A percentile compares a stretch with the other conserved stretches of the same genome.
Evolutionary conservation across 2,888 invertebrate genomes (phyloP).

Genomic region (Acanthosepion lycidas): DNA sequence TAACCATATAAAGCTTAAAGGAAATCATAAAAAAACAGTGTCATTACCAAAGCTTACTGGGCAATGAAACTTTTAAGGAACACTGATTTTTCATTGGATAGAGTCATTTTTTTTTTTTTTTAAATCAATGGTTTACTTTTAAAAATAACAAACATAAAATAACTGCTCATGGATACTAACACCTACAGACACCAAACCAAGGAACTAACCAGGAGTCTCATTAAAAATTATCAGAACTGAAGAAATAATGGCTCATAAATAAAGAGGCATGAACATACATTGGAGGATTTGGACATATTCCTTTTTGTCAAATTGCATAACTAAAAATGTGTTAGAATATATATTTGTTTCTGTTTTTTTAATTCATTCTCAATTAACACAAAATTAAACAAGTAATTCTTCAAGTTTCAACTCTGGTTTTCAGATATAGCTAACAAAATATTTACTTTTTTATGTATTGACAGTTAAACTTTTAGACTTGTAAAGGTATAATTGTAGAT

Average conservation of each 20-base stretch:
- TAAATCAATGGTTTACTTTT: neutral
- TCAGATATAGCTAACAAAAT: neutral
- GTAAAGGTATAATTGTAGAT: neutral
- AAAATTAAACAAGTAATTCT: neutral
- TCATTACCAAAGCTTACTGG: conserved; percentile 9
- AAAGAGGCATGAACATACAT: neutral
- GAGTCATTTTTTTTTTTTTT: conserved; percentile 7
- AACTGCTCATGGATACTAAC: conserved; percentile 12
- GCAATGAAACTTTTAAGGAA: conserved; percentile 22
- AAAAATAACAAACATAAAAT: conserved; percentile 33
- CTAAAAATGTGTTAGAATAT: neutral
- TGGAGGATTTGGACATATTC: neutral
- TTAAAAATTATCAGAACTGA: conserved; percentile 21
- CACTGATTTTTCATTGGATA: conserved; percentile 10
- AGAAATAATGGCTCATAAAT: conserved; percentile 33
- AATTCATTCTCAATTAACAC: neutral
- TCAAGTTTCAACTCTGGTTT: neutral
- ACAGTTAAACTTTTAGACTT: too few relatives aligned
- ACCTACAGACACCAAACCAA: conserved; percentile 33
- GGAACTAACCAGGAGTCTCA: conserved; percentile 11
- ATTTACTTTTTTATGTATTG: neutral
- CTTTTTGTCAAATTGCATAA: neutral
- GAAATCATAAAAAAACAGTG: conserved; percentile 33
- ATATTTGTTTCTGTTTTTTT: neutral
- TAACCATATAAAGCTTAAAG: conserved; percentile 33